Conservation (phyloP, 1,140 invertebrate genomes). For the Drosophila lacteicornis region DNA sequence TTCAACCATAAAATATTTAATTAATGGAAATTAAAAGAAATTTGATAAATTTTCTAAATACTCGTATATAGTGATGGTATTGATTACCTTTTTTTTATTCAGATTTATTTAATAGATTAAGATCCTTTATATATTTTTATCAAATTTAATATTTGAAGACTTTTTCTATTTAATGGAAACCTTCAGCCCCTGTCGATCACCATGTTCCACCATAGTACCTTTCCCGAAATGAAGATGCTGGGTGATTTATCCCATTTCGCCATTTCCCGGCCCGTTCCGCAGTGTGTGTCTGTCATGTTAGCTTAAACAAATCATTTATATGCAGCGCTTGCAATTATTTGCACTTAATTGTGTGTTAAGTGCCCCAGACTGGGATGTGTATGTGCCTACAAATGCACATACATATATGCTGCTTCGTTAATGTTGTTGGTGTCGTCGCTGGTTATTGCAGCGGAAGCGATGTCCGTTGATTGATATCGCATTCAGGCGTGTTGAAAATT, state of each 20-base stretch:
- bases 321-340: slow-evolving; percentile 83
- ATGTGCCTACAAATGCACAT: neutral
- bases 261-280: slow-evolving; percentile 3
- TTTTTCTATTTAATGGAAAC: too few species aligned
- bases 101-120: too few species aligned
- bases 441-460: slow-evolving; percentile 74
- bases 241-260: slow-evolving; percentile 49
- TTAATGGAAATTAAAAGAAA: too few species aligned
- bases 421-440: slow-evolving; percentile 42
- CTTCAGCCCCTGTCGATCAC: neutral
- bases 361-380: slow-evolving; percentile 65
- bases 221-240: slow-evolving; percentile 59
- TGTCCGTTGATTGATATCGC: slow-evolving; percentile 82
- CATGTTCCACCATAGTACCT: neutral
- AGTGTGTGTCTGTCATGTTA: slow-evolving; percentile 60
- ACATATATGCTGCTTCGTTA: slow-evolving; percentile 6
- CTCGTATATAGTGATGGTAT: too few species aligned
- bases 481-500: slow-evolving; percentile 82
- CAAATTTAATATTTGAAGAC: too few species aligned
- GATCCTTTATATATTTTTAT: neutral
- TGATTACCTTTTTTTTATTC: too few species aligned
- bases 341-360: slow-evolving; percentile 83
- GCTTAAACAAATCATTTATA: slow-evolving; percentile 83
- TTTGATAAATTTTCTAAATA: neutral
- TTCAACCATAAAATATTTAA: too few species aligned